phyloP scores from a whole-genome alignment of 2,797 vertebrate genomes.

The Calcarius lapponicus region DNA sequence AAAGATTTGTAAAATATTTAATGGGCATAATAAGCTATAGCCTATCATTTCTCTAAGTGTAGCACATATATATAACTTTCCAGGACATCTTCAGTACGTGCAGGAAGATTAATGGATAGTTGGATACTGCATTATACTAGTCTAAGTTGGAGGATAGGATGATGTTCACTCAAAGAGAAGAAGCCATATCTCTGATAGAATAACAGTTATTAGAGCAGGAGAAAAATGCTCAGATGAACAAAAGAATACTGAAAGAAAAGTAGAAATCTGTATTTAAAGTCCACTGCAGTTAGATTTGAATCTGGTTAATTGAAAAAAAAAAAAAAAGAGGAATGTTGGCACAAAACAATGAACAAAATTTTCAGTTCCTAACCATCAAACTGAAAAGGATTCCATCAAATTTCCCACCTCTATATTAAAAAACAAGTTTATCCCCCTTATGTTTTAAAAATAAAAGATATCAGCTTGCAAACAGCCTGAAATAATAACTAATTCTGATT shows the following conservation, averaged over 20 bases:
- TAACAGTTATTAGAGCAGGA: not conserved
- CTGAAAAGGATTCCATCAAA: not conserved
- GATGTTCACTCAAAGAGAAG: not conserved
- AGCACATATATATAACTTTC: not conserved
- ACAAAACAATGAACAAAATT: not conserved
- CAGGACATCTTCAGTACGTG: not conserved
- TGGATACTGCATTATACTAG: not conserved
- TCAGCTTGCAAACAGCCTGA: not conserved
- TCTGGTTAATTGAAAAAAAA: too few species aligned
- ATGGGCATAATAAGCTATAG: not conserved
- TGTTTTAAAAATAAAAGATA: not conserved
- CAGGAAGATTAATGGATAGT: not conserved
- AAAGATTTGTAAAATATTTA: not conserved
- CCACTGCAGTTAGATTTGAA: not conserved
- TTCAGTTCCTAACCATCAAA: not conserved
- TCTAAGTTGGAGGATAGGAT: not conserved
- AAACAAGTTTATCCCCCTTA: not conserved
- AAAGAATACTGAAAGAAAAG: not conserved
- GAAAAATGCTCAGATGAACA: not conserved
- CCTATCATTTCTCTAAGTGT: not conserved
- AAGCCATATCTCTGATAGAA: not conserved
- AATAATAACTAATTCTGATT: not conserved
- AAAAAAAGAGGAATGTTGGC: accelerated
- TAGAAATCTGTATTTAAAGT: not conserved
- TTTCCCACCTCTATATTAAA: not conserved